Evolutionary conservation across 2,113 vertebrate species (phyloP).

Genomic region (Embiotoca jacksoni): DNA sequence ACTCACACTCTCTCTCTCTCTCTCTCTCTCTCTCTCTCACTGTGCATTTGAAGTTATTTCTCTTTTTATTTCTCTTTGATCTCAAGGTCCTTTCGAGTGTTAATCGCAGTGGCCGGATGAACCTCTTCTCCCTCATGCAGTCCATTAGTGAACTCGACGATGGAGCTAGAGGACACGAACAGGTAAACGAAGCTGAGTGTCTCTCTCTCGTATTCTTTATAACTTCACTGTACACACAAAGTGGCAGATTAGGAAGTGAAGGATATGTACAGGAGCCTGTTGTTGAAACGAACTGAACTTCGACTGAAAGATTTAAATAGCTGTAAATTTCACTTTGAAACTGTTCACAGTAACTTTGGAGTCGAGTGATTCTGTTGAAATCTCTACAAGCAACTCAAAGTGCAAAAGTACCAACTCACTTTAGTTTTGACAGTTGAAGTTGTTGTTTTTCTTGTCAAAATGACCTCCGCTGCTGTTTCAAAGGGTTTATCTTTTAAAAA

Average conservation of each 20-base stretch:
- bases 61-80: not conserved
- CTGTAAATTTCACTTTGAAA: no score
- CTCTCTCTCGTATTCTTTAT: not conserved
- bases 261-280: not conserved
- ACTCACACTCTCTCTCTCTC: no score
- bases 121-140: conserved; percentile 93
- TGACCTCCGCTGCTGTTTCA: no score
- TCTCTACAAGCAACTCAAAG: no score
- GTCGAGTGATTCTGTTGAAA: not conserved
- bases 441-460: no score
- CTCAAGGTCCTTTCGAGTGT: conserved; percentile 65
- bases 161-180: conserved; percentile 61
- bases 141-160: conserved; percentile 92
- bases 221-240: not conserved
- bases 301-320: no score
- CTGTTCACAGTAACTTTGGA: no score
- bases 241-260: not conserved
- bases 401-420: no score
- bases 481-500: no score
- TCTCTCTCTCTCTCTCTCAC: not conserved
- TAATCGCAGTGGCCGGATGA: conserved; percentile 88
- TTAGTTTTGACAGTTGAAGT: no score
- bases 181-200: conserved; percentile 59
- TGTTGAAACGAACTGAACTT: not conserved
- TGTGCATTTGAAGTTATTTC: not conserved